Percentiles rank a stretch among this genome's conserved stretches.
These are phyloP conservation scores for Diorhabda carinulata DNA, from an alignment of 1,140 invertebrate genomes.

Conservation along the genomic window DNA sequence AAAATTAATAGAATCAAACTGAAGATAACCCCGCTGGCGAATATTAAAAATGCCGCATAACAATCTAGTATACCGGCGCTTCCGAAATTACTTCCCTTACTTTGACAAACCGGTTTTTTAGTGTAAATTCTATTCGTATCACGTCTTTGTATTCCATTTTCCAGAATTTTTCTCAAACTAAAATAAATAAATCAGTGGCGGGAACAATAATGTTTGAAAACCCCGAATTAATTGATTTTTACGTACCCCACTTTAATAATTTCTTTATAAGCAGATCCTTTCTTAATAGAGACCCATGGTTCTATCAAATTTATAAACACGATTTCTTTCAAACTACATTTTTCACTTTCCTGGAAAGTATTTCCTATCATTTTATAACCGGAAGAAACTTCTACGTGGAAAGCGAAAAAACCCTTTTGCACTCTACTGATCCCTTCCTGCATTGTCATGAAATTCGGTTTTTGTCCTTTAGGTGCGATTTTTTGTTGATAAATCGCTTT, in stretches of 20 bases:
- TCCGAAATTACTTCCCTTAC: slow-evolving; percentile 28
- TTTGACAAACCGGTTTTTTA: slow-evolving; percentile 53
- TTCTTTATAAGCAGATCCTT: slow-evolving; percentile 57
- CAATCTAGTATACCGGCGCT: slow-evolving; percentile 37
- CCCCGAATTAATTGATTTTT: neutral
- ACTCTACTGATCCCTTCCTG: slow-evolving; percentile 56
- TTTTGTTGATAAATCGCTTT: slow-evolving; percentile 58
- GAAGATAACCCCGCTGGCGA: slow-evolving; percentile 24
- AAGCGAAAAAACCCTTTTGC: slow-evolving; percentile 58
- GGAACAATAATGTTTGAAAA: too few species aligned
- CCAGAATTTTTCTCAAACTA: slow-evolving; percentile 55
- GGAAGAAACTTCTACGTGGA: slow-evolving; percentile 56
- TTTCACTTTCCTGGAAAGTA: slow-evolving; percentile 59
- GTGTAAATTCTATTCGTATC: slow-evolving; percentile 54
- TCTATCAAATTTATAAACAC: slow-evolving; percentile 52
- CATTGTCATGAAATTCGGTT: slow-evolving; percentile 53
- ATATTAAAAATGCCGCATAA: slow-evolving; percentile 34
- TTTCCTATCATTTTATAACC: slow-evolving; percentile 59
- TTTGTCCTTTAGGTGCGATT: slow-evolving; percentile 52
- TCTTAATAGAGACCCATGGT: slow-evolving; percentile 43
- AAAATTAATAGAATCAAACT: slow-evolving; percentile 22
- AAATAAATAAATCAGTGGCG: neutral
- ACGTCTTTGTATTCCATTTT: slow-evolving; percentile 55
- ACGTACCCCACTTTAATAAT: slow-evolving; percentile 57
- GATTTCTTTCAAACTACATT: slow-evolving; percentile 60